A percentile compares a stretch with the other conserved stretches of the same genome.
phyloP scores from a whole-genome alignment of 1,140 invertebrate genomes.

The Bombus waltoni region DNA sequence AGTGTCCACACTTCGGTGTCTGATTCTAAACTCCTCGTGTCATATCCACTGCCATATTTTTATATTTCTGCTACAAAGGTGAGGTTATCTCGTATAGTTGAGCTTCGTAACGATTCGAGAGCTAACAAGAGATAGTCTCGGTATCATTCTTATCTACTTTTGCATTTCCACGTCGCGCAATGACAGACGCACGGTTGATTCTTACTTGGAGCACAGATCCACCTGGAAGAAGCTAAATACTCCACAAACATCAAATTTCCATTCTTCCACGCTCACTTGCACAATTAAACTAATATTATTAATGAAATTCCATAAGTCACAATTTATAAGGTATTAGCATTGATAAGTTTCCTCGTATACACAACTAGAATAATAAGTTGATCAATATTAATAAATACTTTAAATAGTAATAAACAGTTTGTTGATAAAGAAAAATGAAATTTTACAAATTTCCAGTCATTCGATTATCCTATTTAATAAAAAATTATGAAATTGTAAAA shows the following conservation, averaged over 20 bases:
- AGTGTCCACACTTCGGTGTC: no score
- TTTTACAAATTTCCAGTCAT: background rate
- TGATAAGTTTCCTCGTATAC: background rate
- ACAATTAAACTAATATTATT: background rate
- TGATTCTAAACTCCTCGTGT: no score
- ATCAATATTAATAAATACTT: no score
- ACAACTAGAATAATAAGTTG: background rate
- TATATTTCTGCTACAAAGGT: background rate
- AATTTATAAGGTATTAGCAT: background rate
- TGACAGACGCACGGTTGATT: background rate
- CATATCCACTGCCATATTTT: no score
- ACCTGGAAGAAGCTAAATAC: background rate
- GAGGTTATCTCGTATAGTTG: background rate
- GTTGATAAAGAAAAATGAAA: background rate
- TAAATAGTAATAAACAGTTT: no score
- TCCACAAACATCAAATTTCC: background rate
- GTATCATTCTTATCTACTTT: conserved; percentile 1
- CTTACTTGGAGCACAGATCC: background rate
- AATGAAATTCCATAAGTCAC: background rate
- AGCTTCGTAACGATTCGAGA: background rate
- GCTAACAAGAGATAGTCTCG: background rate
- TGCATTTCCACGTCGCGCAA: background rate
- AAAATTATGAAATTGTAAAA: background rate
- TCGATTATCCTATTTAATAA: background rate
- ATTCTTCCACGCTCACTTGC: background rate